Evolutionary conservation across 2,113 vertebrate genomes (phyloP), one percentile per base, ranked within the genome.

Genomic region (Nycticebus coucang): DNA sequence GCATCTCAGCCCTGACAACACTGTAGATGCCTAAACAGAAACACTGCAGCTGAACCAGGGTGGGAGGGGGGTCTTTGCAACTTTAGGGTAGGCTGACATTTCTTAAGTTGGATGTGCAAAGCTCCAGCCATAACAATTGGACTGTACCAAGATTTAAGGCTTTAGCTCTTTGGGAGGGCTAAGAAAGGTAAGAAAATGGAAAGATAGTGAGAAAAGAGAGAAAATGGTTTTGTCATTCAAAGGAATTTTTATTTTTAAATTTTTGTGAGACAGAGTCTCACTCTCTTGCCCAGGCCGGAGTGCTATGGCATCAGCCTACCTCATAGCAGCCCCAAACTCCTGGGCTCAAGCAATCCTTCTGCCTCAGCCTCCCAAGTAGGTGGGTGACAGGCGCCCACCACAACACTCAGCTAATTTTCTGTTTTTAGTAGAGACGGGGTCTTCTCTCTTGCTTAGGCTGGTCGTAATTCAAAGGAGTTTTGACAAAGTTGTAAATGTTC

Each of bases 1-100:
- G 53, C 41, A 3, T 19, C 24, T 85, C 45, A 7, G 19, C 33
- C 6, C 3, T 60, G 22, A 14, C 4, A 7, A 4, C 6, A 0
- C 8, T 33, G 0, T 77, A 4, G 28, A 35, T 12, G 5, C 8
- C 4, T 22, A 12, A 35, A 22, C 24, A 24, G 19, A 28, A 55
- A 79, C 57, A 24, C 24, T 5, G 0, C 15, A 17, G 11, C 12
- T 28, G 3, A 50, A 41, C 24, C 45, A 50, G 45, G 45, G 45
- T 50, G 45, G 15, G 10, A 22, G 66, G 26, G 53, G 11, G 18
- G 17, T 19, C 21, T 15, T 62, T 68, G 72, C 55, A 66, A 8
- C 53, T 59, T 11, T 28, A 6, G 9, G 21, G 50, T 28, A 35
- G 66, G 4, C 30, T 19, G 0, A 13, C 69, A 4, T 53, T 15